Evolutionary conservation across 2,113 vertebrate species (phyloP).

Genomic region (Herpailurus yagouaroundi): DNA sequence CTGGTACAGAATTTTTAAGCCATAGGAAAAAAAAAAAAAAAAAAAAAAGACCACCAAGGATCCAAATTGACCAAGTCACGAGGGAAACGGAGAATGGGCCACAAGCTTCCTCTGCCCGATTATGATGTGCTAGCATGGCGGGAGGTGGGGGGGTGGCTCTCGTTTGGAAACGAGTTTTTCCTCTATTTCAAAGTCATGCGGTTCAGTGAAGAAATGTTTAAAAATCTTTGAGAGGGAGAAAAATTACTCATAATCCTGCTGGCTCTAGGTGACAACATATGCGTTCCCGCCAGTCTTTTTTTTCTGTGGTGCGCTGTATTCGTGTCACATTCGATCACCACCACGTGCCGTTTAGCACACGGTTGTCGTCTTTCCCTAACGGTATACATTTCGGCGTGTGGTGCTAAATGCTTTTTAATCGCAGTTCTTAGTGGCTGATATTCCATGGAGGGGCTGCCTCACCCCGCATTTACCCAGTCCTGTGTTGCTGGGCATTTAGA

Average conservation of each 20-base stretch:
- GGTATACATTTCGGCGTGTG: not conserved
- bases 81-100: not conserved
- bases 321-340: not conserved
- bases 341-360: not conserved
- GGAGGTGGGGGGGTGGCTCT: not conserved
- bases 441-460: rapidly evolving
- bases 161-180: not conserved
- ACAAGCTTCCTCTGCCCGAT: not conserved
- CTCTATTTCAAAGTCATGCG: not conserved
- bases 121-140: not conserved
- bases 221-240: not conserved
- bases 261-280: not conserved
- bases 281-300: not conserved
- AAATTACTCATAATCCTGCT: not conserved
- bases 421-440: not conserved
- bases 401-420: not conserved
- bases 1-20: not conserved
- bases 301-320: not conserved
- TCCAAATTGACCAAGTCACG: not conserved
- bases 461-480: not conserved
- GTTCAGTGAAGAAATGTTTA: not conserved
- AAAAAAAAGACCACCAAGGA: not conserved
- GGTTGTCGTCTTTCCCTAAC: not conserved
- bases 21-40: not conserved
- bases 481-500: not conserved